Evolutionary conservation across 1,140 invertebrate species (phyloP), one percentile per base, ranked within the genome.

Genomic region (Leptopilina clavipes): DNA sequence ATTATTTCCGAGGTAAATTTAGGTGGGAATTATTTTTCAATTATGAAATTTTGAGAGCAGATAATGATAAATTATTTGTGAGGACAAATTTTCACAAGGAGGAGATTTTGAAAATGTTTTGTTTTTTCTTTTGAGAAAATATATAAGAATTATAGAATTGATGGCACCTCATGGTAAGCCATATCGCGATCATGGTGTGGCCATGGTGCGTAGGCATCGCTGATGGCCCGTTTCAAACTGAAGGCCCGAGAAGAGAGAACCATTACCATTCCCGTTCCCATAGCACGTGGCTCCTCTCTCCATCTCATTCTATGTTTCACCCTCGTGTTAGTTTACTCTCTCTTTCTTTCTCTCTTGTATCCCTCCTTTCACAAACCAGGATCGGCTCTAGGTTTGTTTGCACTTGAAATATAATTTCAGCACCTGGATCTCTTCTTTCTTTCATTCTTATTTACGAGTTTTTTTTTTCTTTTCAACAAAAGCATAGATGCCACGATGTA

Each of bases 221-320:
- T 85, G 87, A 87, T 89, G 86, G 88, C 85, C 87, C 86, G 88
- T 85, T 88, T 86, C 82, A 83, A 89, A 89, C 88, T 89, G 88
- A 89, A 81, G 80, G 80, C 80, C 83, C 74, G 73, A 81, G 76
- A 77, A 76, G 79, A 80, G 82, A 80, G 78, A 78, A 82, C 84
- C 85, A 83, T 84, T 83, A 77, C 85, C 84, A 85, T 87, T 89
- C 86, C 87, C 83, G 84, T 89, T 88, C 86, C 87, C 87, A 89
- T 87, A 88, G 85, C 88, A 89, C 88, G 88, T 89, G 88, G 87
- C 82, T 85, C 81, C 80, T 84, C 76, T 76, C 73, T 74, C 75
- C 71, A 71, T 48, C 72, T 78, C 74, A 9, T 79, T 82, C 17
- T 82, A 54, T 79, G 74, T 79, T 76, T 76, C 76, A 76, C 52